Base-by-base conservation (phyloP, 2,888 invertebrate genomes). In the Cremastinae sp. region DNA sequence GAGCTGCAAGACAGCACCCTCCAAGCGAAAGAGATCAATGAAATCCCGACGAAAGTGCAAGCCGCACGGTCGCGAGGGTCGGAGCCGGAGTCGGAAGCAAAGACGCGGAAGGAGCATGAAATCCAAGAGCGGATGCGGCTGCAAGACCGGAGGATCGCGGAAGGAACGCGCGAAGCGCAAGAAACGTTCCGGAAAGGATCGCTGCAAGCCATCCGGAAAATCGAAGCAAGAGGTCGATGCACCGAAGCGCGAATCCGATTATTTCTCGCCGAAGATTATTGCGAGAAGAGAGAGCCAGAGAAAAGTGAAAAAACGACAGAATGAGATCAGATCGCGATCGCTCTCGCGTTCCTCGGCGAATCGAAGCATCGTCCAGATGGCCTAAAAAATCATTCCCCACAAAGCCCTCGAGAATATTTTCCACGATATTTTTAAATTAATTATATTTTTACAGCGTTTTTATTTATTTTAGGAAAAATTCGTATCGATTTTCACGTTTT, bases 311-410 rank as follows among this genome's bases (percentile, higher is more conserved):
- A 12, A 68, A 47, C 41, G 70, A 8, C 53, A 70, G 7, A 61
- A 18, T 7, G 49, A 65, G 12, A 73, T 68, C 35, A 45, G 65
- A 73, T 73, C 76, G 3, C 68, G 73, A 0, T 76, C 76, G 1
- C 64, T 62, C 41, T 73, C 76, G 4, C 51, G 74, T n/a, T n/a
- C n/a, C n/a, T n/a, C n/a, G n/a, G n/a, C n/a, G n/a, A n/a, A n/a
- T n/a, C n/a, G n/a, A n/a, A n/a, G n/a, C n/a, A n/a, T n/a, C n/a
- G n/a, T n/a, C n/a, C n/a, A n/a, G n/a, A n/a, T n/a, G n/a, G n/a
- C n/a, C n/a, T n/a, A n/a, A n/a, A n/a, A n/a, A n/a, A n/a, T n/a
- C n/a, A n/a, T n/a, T n/a, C n/a, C n/a, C n/a, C n/a, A n/a, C n/a
- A n/a, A n/a, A n/a, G n/a, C n/a, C n/a, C n/a, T n/a, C n/a, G n/a